Conservation (phyloP, 2,113 vertebrate species). For the Peromyscus leucopus region DNA sequence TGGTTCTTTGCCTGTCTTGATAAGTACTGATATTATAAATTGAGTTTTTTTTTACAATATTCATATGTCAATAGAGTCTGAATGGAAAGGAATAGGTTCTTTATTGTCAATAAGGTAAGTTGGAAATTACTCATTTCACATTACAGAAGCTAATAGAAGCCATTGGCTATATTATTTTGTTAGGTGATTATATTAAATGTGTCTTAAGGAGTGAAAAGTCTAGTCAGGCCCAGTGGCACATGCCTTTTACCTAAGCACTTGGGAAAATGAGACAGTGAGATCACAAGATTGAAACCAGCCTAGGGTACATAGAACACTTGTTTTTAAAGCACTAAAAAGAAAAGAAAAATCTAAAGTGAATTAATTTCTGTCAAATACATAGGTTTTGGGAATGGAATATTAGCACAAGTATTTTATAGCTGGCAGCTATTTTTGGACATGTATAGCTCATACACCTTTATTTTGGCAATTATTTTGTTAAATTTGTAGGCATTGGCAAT, state of each 20-base stretch:
- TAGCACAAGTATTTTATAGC: background rate
- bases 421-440: background rate
- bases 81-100: conserved; percentile 24
- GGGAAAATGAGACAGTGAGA: background rate
- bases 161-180: background rate
- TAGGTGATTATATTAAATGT: background rate
- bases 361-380: background rate
- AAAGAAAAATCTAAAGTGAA: background rate
- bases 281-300: background rate
- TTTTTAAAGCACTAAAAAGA: background rate
- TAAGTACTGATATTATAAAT: background rate
- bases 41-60: background rate
- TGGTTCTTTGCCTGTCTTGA: background rate
- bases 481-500: conserved; percentile 16
- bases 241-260: background rate
- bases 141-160: conserved; percentile 7
- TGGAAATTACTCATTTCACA: background rate
- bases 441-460: background rate
- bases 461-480: background rate
- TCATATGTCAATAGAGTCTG: background rate
- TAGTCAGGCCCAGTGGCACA: background rate
- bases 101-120: conserved; percentile 32
- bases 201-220: background rate
- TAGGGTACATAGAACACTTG: background rate
- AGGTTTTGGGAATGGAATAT: background rate